Evolutionary conservation across 2,888 invertebrate species (phyloP).

Genomic region (Ptychoptera contaminata): DNA sequence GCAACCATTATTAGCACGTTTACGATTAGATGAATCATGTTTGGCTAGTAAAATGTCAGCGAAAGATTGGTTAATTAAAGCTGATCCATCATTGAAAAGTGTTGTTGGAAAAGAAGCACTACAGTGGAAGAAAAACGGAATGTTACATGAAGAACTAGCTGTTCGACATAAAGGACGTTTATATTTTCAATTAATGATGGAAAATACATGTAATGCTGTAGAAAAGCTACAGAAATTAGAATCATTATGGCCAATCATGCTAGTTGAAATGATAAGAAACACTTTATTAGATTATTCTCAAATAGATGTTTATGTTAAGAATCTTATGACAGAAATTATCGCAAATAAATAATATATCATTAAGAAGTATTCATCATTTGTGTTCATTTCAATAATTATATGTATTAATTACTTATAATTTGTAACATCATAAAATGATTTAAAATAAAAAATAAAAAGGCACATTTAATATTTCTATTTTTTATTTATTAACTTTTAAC

Average conservation of each 20-base stretch:
- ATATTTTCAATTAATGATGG: conserved; percentile 52
- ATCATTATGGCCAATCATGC: conserved; percentile 58
- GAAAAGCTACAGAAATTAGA: conserved; percentile 60
- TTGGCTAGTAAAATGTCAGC: conserved; percentile 35
- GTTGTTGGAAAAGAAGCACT: conserved; percentile 78
- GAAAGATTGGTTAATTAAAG: conserved; percentile 52
- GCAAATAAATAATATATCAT: conserved; percentile 15
- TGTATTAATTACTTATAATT: neutral
- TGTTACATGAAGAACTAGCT: conserved; percentile 47
- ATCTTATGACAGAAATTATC: conserved; percentile 27
- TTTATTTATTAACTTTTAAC: neutral
- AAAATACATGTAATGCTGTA: conserved; percentile 59
- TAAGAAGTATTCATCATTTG: conserved; percentile 1
- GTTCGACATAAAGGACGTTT: conserved; percentile 60
- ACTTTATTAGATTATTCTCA: conserved; percentile 67
- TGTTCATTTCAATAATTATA: conserved; percentile 4
- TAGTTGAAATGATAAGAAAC: conserved; percentile 61
- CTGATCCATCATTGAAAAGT: conserved; percentile 60
- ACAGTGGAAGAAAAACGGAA: conserved; percentile 40
- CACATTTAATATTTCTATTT: no score
- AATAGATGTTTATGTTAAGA: conserved; percentile 62
- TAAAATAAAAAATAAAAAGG: no score
- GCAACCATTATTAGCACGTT: conserved; percentile 56
- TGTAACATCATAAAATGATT: neutral
- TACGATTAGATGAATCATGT: conserved; percentile 47